A percentile compares a stretch with the other conserved stretches of the same genome.
phyloP scores from a whole-genome alignment of 2,113 vertebrate species.

The Indicator maculatus region DNA sequence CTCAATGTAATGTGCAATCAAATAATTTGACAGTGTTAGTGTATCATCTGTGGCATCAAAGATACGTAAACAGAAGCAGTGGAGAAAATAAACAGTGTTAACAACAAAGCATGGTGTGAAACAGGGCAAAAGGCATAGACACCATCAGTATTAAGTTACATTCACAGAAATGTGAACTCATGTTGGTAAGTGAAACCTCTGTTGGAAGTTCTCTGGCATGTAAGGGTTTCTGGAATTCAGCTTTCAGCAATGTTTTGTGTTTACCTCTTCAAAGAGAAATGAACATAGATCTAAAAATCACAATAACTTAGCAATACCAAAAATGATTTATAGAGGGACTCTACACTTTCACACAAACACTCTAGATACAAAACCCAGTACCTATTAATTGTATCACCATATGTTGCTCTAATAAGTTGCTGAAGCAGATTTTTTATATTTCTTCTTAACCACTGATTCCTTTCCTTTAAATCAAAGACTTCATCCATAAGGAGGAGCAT shows the following conservation, averaged over 20 bases:
- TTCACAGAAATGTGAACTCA: background rate
- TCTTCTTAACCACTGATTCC: conserved; percentile 97
- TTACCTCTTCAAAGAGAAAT: background rate
- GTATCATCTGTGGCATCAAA: background rate
- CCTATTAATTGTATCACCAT: conserved; percentile 98
- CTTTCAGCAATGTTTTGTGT: background rate
- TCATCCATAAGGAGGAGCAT: conserved; percentile 99
- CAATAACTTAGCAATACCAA: background rate
- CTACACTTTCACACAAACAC: background rate
- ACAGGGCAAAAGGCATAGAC: background rate
- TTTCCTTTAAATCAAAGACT: conserved; percentile 97
- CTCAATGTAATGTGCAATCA: background rate
- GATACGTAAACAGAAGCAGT: background rate
- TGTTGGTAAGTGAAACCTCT: background rate
- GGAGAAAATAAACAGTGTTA: background rate
- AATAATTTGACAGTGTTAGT: background rate
- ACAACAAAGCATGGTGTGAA: background rate
- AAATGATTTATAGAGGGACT: background rate
- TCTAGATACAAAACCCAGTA: conserved; percentile 49
- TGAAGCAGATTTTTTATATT: conserved; percentile 99
- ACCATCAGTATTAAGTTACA: background rate
- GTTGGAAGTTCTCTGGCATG: background rate
- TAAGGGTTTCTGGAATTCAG: background rate
- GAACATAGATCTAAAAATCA: background rate
- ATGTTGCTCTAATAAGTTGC: conserved; percentile 96